Evolutionary conservation across 2,888 invertebrate species (phyloP).

Genomic region (Athalia rosae): DNA sequence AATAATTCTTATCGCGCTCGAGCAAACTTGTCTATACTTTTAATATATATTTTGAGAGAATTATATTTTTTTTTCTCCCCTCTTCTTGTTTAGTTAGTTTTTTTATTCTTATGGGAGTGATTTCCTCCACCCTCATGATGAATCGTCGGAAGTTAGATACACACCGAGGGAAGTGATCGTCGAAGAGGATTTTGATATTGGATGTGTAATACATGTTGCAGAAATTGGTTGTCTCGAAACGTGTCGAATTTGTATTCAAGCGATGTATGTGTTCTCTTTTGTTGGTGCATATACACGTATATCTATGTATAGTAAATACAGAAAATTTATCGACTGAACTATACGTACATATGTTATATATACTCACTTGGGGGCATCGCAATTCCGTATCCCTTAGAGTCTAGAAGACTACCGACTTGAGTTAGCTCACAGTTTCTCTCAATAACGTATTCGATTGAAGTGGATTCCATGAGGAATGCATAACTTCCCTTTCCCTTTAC

Average conservation of each 20-base stretch:
- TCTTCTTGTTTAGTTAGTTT: too few species aligned
- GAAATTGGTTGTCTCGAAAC: too few species aligned
- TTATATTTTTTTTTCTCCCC: too few species aligned
- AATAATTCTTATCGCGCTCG: too few species aligned
- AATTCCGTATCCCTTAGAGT: slow-evolving; percentile 95
- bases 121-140: too few species aligned
- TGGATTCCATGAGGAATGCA: slow-evolving; percentile 98
- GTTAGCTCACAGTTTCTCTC: slow-evolving; percentile 90
- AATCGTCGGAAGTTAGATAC: too few species aligned
- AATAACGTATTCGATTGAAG: slow-evolving; percentile 93
- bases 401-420: slow-evolving; percentile 87
- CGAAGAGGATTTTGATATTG: too few species aligned
- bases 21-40: too few species aligned
- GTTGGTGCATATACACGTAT: neutral
- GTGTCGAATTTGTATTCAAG: slow-evolving; percentile 28
- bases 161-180: too few species aligned
- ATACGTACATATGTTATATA: slow-evolving; percentile 31
- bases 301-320: neutral
- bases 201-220: too few species aligned
- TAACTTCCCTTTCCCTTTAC: slow-evolving; percentile 86
- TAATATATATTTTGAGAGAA: too few species aligned
- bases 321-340: neutral
- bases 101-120: too few species aligned
- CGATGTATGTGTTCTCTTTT: neutral
- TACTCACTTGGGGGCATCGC: slow-evolving; percentile 91